phyloP scores from a whole-genome alignment of 2,797 vertebrate species.

The Chaetophractus vellerosus region DNA sequence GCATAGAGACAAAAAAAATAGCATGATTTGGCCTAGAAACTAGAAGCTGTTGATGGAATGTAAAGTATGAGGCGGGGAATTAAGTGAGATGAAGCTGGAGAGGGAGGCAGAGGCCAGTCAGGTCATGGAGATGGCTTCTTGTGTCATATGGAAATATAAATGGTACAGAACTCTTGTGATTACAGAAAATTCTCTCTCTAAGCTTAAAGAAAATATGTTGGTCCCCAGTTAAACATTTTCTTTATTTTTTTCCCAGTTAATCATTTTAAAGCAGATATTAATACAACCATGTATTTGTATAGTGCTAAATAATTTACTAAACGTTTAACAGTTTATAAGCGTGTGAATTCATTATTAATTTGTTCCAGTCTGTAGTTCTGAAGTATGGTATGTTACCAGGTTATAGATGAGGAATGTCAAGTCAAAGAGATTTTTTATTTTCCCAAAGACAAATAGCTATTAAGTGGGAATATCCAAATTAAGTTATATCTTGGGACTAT shows the following conservation, averaged over 20 bases:
- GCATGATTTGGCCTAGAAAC: neutral
- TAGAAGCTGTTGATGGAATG: neutral
- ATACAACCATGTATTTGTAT: neutral
- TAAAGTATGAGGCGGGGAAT: neutral
- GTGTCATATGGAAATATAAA: neutral
- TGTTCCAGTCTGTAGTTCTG: constrained; percentile 9
- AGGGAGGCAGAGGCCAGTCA: neutral
- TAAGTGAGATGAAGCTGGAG: neutral
- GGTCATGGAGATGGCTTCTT: neutral
- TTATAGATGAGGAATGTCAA: constrained; percentile 21
- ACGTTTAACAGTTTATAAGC: neutral
- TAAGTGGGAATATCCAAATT: constrained; percentile 31
- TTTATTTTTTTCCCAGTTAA: neutral
- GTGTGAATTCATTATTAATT: constrained; percentile 37
- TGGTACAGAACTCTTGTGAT: neutral
- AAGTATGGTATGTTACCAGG: neutral
- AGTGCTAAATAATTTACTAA: neutral
- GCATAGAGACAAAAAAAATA: neutral
- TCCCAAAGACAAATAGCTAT: neutral
- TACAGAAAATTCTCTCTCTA: neutral
- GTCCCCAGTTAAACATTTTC: neutral
- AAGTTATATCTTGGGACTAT: constrained; percentile 31
- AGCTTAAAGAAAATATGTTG: neutral
- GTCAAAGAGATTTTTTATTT: constrained; percentile 14
- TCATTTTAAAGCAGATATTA: neutral